Evolutionary conservation across 2,113 vertebrate genomes (phyloP), one percentile per base, ranked within the genome.

Genomic region (Theropithecus gelada): DNA sequence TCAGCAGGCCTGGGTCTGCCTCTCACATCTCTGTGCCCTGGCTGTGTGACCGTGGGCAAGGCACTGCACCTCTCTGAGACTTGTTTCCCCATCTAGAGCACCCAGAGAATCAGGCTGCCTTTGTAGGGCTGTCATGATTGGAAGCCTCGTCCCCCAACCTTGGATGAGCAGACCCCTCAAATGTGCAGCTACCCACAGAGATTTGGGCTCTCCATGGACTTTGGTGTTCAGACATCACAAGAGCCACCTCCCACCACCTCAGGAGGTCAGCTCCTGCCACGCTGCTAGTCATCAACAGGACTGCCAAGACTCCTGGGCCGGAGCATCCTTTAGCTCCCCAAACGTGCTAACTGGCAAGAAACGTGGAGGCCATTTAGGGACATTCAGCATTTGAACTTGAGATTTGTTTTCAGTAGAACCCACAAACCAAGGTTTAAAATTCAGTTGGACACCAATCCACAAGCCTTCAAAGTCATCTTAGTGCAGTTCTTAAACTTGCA

Each of bases 361-460:
- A 84, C 22, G 75, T 6, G 57, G 8, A 86, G 97, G 93, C 88
- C 96, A 88, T 95, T 96, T 96, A 43, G 86, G 95, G 90, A 96
- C 90, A 97, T 68, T 81, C 9, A 52, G 35, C 88, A 95, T 97
- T 94, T 90, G 92, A 96, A 96, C 94, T 92, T 95, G 72, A 94
- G 80, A 95, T 97, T 97, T 52, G 57, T 38, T 94, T 89, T 93
- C 61, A 81, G 79, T 48, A 90, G 96, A 97, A 95, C 92, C 96
- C 90, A 82, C 92, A 97, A 95, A 93, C 80, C 75, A 48, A 78
- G 76, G 32, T 87, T 88, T 96, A 92, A 89, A 97, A 94, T 97
- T 92, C 82, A 98, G 52, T 59, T 96, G 96, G 83, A 94, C 92
- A 70, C 32, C 23, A 43, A 52, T 43, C 40, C 38, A 55, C 52